Conservation (phyloP, 2,113 vertebrate species). For the Vidua chalybeata region DNA sequence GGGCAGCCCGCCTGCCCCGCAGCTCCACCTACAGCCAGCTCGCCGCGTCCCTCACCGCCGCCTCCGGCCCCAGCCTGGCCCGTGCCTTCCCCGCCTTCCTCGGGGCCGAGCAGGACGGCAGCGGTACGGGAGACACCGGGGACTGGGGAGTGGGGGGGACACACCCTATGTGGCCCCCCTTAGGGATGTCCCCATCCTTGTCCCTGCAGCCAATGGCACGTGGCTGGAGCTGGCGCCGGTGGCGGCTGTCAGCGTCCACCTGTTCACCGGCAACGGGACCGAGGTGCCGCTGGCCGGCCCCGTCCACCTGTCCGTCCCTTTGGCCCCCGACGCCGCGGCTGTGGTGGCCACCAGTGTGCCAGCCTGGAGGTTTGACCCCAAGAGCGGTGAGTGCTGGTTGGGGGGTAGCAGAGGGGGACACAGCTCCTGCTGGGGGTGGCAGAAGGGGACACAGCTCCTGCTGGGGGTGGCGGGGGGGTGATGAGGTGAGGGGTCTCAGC, state of each 20-base stretch:
- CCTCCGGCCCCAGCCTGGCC: conserved; percentile 83
- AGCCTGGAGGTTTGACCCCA: conserved; percentile 32
- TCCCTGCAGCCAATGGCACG: conserved; percentile 13
- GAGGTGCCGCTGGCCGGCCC: conserved; percentile 50
- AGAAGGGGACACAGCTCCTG: not conserved
- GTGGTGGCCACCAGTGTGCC: conserved; percentile 4
- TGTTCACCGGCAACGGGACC: conserved; percentile 15
- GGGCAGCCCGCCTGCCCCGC: conserved; percentile 82
- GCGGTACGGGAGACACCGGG: conserved; percentile 69
- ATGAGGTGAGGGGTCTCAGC: not conserved
- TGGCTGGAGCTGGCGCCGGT: conserved; percentile 37
- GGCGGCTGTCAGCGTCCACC: conserved; percentile 22
- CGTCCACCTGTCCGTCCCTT: not conserved
- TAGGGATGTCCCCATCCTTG: not conserved
- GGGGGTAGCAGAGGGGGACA: not conserved
- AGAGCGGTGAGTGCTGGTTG: not conserved
- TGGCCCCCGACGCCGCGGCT: not conserved
- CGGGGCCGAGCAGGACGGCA: conserved; percentile 85
- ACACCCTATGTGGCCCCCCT: fast-evolving
- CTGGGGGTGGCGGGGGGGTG: not conserved
- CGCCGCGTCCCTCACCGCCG: conserved; percentile 87
- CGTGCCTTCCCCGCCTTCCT: conserved; percentile 92
- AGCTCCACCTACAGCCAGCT: conserved; percentile 88
- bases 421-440: not conserved
- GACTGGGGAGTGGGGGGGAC: no score